A percentile compares a stretch with the other conserved stretches of the same genome.
These are phyloP conservation scores for Copidosoma floridanum DNA, from an alignment of 1,140 invertebrate genomes.

Conservation along the genomic window DNA sequence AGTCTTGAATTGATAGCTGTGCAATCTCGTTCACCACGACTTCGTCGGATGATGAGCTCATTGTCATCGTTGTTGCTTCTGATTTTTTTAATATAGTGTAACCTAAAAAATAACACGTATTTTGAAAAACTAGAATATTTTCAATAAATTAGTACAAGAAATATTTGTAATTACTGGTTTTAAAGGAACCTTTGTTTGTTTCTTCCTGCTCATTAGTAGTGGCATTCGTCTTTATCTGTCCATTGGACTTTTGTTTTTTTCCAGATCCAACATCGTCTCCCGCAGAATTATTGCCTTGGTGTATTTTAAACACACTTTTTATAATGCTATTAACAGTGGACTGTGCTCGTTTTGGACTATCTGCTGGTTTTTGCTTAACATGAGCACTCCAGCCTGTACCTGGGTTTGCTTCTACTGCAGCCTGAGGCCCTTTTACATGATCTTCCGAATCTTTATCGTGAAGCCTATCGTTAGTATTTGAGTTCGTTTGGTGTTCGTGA, in stretches of 20 bases:
- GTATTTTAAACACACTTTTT: conserved; percentile 43
- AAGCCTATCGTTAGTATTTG: conserved; percentile 1
- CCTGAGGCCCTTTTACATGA: conserved; percentile 3
- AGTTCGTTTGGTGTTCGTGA: conserved; percentile 8
- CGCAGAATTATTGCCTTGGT: conserved; percentile 30
- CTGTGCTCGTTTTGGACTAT: conserved; percentile 41
- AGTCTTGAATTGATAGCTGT: conserved; percentile 48
- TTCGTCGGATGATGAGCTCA: conserved; percentile 27
- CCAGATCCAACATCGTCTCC: conserved; percentile 28
- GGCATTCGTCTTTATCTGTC: conserved; percentile 31
- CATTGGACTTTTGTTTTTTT: conserved; percentile 35
- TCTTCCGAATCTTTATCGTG: conserved; percentile 12
- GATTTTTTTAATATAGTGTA: conserved; percentile 46
- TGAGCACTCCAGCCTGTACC: conserved; percentile 10
- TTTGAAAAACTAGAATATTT: background rate
- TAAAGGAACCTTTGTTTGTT: conserved; percentile 23
- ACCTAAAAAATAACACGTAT: conserved; percentile 14
- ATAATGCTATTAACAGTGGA: conserved; percentile 44
- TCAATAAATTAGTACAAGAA: background rate
- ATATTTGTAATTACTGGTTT: background rate
- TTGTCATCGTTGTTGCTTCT: conserved; percentile 16
- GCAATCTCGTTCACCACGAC: conserved; percentile 38
- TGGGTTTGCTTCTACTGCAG: background rate
- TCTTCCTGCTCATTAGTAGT: conserved; percentile 34
- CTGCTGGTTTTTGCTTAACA: conserved; percentile 24